Conservation (phyloP, 2,797 vertebrate genomes). For the Micropoecilia bifurca region DNA sequence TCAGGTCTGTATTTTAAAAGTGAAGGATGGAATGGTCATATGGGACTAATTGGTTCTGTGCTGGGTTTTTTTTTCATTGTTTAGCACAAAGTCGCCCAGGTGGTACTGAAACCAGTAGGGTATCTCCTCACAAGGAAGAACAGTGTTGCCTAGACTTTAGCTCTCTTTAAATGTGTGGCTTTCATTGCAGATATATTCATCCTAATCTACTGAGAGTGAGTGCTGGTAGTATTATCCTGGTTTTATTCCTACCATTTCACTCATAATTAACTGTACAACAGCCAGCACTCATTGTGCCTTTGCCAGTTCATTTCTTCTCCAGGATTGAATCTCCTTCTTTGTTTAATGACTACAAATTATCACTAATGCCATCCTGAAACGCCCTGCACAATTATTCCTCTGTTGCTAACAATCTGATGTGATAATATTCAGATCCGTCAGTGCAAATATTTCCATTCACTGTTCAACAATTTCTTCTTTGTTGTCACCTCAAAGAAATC, state of each 20-base stretch:
- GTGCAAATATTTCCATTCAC: slow-evolving; percentile 53
- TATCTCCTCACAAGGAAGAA: slow-evolving; percentile 36
- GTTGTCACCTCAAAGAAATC: slow-evolving; percentile 24
- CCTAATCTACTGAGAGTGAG: slow-evolving; percentile 29
- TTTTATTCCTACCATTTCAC: slow-evolving; percentile 47
- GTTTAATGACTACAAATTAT: slow-evolving; percentile 43
- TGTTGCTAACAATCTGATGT: slow-evolving; percentile 22
- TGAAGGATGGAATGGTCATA: slow-evolving; percentile 21
- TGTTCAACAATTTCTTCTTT: slow-evolving; percentile 12
- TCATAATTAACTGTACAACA: slow-evolving; percentile 35
- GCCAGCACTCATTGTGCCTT: slow-evolving; percentile 31
- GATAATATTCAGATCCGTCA: slow-evolving; percentile 39
- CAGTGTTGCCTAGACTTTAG: background rate
- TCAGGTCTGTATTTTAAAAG: slow-evolving; percentile 38
- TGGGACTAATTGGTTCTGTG: slow-evolving; percentile 46
- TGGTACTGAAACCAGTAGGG: slow-evolving; percentile 58
- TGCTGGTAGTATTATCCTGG: slow-evolving; percentile 39
- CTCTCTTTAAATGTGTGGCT: slow-evolving; percentile 17
- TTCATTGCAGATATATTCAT: slow-evolving; percentile 9
- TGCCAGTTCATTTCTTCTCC: slow-evolving; percentile 27
- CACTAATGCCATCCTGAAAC: slow-evolving; percentile 11
- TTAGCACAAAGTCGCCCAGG: slow-evolving; percentile 36
- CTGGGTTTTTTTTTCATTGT: slow-evolving; percentile 50
- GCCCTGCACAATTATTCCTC: slow-evolving; percentile 7
- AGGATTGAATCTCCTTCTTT: slow-evolving; percentile 45